These are phyloP conservation scores for Dipodomys stephensi DNA, from an alignment of 2,113 vertebrate species.

Conservation along the genomic window DNA sequence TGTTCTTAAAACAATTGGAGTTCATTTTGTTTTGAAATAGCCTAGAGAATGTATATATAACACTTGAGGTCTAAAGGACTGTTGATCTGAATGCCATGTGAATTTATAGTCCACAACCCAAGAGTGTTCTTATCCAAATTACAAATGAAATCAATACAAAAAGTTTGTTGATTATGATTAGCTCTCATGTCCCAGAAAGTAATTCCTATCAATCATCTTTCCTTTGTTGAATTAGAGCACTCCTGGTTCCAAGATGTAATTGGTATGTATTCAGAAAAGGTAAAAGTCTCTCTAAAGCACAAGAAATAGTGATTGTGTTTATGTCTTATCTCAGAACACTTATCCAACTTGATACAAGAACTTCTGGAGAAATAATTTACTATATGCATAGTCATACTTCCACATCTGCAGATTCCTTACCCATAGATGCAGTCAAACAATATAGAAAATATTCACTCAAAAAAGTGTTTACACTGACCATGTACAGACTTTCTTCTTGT, in stretches of 20 bases:
- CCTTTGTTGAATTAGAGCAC: neutral
- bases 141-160: slow-evolving; percentile 26
- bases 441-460: neutral
- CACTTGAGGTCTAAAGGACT: neutral
- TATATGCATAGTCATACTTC: neutral
- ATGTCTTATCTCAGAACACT: neutral
- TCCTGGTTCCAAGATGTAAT: neutral
- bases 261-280: neutral
- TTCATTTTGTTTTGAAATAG: slow-evolving; percentile 13
- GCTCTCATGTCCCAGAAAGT: neutral
- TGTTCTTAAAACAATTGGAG: slow-evolving; percentile 1
- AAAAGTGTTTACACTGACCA: neutral
- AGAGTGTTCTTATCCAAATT: slow-evolving; percentile 31
- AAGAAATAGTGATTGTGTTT: slow-evolving; percentile 7
- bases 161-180: slow-evolving; percentile 1
- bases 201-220: neutral
- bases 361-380: slow-evolving; percentile 4
- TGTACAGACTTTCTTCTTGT: neutral
- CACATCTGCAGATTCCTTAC: neutral
- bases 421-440: neutral
- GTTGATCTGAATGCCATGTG: neutral
- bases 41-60: neutral
- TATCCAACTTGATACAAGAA: neutral
- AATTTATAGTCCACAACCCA: neutral
- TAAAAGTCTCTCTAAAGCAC: neutral